A percentile compares a stretch with the other conserved stretches of the same genome.
Evolutionary conservation across 2,797 vertebrate species (phyloP).

Genomic region (Hydrolagus colliei): DNA sequence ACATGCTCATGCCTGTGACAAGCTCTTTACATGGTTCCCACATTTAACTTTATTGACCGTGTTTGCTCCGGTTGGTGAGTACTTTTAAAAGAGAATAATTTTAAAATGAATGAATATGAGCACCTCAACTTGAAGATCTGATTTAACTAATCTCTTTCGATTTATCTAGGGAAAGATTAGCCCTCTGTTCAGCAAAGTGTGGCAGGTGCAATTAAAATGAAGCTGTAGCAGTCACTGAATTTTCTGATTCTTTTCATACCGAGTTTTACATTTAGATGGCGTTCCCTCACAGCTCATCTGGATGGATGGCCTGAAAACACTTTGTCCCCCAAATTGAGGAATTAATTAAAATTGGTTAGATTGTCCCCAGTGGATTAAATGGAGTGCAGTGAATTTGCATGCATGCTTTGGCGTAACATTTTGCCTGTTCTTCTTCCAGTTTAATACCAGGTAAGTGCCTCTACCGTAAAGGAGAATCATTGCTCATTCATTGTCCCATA

Average conservation of each 20-base stretch:
- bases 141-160: not conserved
- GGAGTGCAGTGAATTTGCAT: constrained; percentile 22
- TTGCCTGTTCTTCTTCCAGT: not conserved
- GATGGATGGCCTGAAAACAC: not conserved
- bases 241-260: constrained; percentile 29
- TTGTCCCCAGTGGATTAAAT: constrained; percentile 22
- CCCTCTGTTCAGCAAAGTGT: constrained; percentile 19
- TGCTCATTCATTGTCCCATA: not conserved
- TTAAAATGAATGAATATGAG: not conserved
- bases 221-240: not conserved
- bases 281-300: not conserved
- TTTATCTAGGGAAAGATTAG: not conserved
- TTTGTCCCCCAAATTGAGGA: constrained; percentile 30
- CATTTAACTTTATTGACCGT: not conserved
- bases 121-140: not conserved
- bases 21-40: not conserved
- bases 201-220: constrained; percentile 35
- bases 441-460: not conserved
- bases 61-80: not conserved
- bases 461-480: not conserved
- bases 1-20: not conserved
- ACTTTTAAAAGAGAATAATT: not conserved
- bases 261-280: constrained; percentile 29
- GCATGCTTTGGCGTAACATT: not conserved
- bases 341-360: constrained; percentile 11